These are phyloP conservation scores for Crossocerus cetratus DNA, from an alignment of 2,888 invertebrate species.

Conservation along the genomic window DNA sequence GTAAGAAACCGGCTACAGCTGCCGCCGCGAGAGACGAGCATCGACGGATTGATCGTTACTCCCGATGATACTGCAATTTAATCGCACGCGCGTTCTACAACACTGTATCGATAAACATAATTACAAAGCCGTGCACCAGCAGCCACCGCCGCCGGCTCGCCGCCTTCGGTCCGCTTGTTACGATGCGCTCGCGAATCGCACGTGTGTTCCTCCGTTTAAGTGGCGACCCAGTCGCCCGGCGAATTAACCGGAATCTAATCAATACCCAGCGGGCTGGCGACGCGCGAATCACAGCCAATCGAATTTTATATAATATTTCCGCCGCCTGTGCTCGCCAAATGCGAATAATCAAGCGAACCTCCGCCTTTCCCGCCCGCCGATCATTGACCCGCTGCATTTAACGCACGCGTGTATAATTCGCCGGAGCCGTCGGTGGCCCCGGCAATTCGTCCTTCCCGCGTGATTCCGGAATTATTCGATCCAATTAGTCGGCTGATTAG, in stretches of 20 bases:
- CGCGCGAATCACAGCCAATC: background rate
- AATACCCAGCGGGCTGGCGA: background rate
- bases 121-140: background rate
- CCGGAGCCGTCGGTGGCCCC: no score
- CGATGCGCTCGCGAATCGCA: no score
- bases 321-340: background rate
- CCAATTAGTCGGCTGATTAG: no score
- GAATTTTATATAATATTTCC: background rate
- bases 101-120: slow-evolving; percentile 12
- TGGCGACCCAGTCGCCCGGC: background rate
- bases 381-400: background rate
- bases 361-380: background rate
- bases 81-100: slow-evolving; percentile 25
- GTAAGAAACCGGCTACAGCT: slow-evolving; percentile 19
- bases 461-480: no score
- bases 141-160: background rate
- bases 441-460: no score
- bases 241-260: background rate
- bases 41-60: slow-evolving; percentile 40
- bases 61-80: slow-evolving; percentile 46
- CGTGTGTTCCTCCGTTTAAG: background rate
- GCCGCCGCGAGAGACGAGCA: slow-evolving; percentile 21
- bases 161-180: background rate
- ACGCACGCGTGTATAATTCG: no score
- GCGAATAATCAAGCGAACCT: background rate